Evolutionary conservation across 2,113 vertebrate genomes (phyloP).

Genomic region (Platysteira castanea): DNA sequence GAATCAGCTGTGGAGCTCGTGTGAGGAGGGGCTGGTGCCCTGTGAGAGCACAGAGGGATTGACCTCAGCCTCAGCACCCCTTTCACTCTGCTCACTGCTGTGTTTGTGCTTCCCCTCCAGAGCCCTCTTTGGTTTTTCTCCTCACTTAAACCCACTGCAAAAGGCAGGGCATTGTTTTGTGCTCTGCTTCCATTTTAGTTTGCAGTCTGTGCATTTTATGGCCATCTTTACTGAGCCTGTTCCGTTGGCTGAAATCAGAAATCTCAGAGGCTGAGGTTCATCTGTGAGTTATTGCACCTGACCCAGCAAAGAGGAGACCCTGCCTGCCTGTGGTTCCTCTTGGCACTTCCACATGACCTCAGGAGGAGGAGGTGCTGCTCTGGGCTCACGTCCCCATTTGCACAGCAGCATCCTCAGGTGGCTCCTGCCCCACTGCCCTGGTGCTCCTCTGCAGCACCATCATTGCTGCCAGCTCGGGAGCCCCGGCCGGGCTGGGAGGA

Average conservation of each 20-base stretch:
- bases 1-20: neutral
- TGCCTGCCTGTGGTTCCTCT: neutral
- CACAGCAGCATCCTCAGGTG: neutral
- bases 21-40: neutral
- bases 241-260: neutral
- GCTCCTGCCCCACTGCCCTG: neutral
- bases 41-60: neutral
- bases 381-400: neutral
- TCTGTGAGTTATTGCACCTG: neutral
- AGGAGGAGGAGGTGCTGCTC: neutral
- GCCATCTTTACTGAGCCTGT: neutral
- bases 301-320: neutral
- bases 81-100: neutral
- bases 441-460: neutral
- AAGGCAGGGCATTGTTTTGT: fast-evolving
- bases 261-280: fast-evolving
- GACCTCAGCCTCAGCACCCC: neutral
- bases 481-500: neutral
- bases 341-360: fast-evolving
- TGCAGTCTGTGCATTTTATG: neutral
- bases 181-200: neutral
- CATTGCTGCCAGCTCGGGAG: neutral
- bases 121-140: neutral
- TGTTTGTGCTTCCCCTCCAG: neutral
- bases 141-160: neutral